These are phyloP conservation scores for Pogonocichla stellata DNA, from an alignment of 2,113 vertebrate genomes.

Conservation along the genomic window DNA sequence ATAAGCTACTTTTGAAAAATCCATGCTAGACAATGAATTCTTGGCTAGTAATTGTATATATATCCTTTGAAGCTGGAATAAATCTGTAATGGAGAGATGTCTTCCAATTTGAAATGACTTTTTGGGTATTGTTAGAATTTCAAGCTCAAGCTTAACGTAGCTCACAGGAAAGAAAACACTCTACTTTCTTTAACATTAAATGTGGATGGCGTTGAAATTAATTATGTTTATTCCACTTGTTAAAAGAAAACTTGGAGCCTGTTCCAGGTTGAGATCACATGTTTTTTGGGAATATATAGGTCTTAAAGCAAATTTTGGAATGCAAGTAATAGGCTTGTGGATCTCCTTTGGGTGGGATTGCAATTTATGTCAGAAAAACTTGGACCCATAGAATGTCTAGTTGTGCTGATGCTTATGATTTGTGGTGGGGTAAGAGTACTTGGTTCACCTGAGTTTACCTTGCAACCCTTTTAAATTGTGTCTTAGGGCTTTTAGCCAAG, in stretches of 20 bases:
- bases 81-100: neutral
- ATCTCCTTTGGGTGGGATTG: neutral
- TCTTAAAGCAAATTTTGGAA: constrained; percentile 54
- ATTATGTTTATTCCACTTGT: constrained; percentile 62
- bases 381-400: neutral
- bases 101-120: constrained; percentile 10
- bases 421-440: neutral
- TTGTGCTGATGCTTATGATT: neutral
- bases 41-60: neutral
- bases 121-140: constrained; percentile 1
- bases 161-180: neutral
- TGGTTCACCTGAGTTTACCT: neutral
- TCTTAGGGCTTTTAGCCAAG: neutral
- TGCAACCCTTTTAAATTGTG: neutral
- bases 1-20: neutral
- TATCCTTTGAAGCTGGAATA: neutral
- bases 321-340: constrained; percentile 13
- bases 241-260: constrained; percentile 56
- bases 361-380: constrained; percentile 20
- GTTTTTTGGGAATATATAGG: constrained; percentile 34
- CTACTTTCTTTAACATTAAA: constrained; percentile 54
- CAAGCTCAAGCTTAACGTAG: neutral
- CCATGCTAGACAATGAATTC: neutral
- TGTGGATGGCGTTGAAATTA: constrained; percentile 32
- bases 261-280: constrained; percentile 42